These are phyloP conservation scores for Monochamus alternatus DNA, from an alignment of 2,888 invertebrate genomes.

Conservation along the genomic window DNA sequence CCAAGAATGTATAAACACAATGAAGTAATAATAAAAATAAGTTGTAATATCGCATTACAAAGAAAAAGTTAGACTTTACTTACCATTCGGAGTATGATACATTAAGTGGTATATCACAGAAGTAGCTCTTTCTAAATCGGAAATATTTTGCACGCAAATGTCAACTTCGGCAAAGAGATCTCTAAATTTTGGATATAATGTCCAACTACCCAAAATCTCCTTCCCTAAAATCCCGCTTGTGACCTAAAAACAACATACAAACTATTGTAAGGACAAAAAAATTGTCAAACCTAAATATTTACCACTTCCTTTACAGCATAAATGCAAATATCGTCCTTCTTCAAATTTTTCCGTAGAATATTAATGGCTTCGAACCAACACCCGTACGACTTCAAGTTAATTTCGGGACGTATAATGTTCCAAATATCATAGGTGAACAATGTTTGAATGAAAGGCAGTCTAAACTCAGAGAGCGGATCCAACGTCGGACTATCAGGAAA, in stretches of 20 bases:
- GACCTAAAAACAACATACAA: slow-evolving; percentile 42
- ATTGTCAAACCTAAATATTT: slow-evolving; percentile 40
- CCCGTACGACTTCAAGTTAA: slow-evolving; percentile 54
- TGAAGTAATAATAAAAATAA: no score
- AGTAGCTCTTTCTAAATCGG: slow-evolving; percentile 66
- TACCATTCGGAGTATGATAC: slow-evolving; percentile 64
- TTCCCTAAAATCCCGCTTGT: slow-evolving; percentile 52
- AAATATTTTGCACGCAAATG: slow-evolving; percentile 66
- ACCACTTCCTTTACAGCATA: slow-evolving; percentile 72
- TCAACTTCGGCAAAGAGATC: slow-evolving; percentile 67
- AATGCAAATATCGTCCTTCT: slow-evolving; percentile 71
- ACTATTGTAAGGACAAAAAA: not conserved
- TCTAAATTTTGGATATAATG: slow-evolving; percentile 63
- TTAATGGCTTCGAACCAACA: slow-evolving; percentile 71
- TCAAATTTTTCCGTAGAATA: slow-evolving; percentile 65
- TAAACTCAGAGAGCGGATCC: slow-evolving; percentile 71
- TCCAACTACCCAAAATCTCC: slow-evolving; percentile 58
- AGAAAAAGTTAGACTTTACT: slow-evolving; percentile 17
- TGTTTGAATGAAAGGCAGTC: slow-evolving; percentile 70
- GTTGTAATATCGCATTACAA: not conserved
- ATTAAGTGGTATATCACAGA: slow-evolving; percentile 65
- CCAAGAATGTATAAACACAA: no score
- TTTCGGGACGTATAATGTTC: slow-evolving; percentile 65
- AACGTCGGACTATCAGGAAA: slow-evolving; percentile 68
- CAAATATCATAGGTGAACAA: slow-evolving; percentile 67